These are phyloP conservation scores for Sula dactylatra DNA, from an alignment of 2,113 vertebrate genomes.

Conservation along the genomic window DNA sequence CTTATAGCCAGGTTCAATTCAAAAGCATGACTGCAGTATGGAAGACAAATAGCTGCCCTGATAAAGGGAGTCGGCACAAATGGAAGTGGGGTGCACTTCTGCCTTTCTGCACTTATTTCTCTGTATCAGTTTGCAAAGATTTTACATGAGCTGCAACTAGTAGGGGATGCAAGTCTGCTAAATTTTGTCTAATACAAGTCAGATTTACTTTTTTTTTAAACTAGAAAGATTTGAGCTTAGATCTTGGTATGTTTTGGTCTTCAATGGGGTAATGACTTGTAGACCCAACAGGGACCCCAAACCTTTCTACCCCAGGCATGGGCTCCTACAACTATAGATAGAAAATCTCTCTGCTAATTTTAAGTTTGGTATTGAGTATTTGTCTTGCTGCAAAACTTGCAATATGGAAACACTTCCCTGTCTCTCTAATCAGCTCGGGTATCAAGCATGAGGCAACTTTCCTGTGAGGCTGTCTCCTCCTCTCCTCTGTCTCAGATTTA, in stretches of 20 bases:
- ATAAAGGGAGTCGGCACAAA: background rate
- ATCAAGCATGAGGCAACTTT: background rate
- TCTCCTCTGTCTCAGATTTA: background rate
- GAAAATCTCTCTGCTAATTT: background rate
- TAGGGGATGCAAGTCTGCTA: background rate
- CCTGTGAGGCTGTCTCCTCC: background rate
- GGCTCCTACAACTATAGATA: background rate
- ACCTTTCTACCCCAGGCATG: background rate
- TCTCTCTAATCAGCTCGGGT: background rate
- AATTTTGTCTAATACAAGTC: background rate
- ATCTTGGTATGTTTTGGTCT: background rate
- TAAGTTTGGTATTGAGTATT: background rate
- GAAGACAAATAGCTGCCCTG: background rate
- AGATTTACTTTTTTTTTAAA: no score
- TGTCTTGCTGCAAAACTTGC: background rate
- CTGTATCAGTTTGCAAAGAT: background rate
- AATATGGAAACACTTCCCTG: background rate
- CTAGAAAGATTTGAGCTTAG: background rate
- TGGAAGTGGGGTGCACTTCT: background rate
- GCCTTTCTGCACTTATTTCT: background rate
- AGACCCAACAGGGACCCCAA: background rate
- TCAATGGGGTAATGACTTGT: background rate
- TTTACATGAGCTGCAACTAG: background rate
- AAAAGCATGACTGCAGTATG: background rate
- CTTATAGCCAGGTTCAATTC: background rate